These are phyloP conservation scores for Neopelma chrysocephalum DNA, from an alignment of 2,797 vertebrate species.

Conservation along the genomic window DNA sequence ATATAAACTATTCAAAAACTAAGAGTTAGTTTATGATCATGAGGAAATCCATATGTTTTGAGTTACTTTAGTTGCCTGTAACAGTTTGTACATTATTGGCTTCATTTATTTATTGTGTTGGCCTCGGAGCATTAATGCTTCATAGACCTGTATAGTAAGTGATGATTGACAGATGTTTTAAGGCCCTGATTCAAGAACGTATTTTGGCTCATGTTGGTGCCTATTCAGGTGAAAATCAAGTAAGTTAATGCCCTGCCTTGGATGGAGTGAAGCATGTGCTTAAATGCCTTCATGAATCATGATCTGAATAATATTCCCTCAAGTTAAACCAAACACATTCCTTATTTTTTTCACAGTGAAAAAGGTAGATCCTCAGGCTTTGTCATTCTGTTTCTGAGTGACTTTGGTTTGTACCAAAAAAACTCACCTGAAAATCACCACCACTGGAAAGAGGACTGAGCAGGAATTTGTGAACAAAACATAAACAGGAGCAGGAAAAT, in stretches of 20 bases:
- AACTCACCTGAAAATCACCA: not conserved
- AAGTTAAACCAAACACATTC: not conserved
- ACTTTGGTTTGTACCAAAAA: not conserved
- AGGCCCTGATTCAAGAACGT: not conserved
- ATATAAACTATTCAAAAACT: not conserved
- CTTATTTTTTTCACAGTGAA: not conserved
- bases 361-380: not conserved
- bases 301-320: not conserved
- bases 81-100: not conserved
- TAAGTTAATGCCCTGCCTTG: not conserved
- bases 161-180: slow-evolving; percentile 31
- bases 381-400: not conserved
- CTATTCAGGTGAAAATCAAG: slow-evolving; percentile 12
- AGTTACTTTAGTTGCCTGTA: slow-evolving; percentile 16
- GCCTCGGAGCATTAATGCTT: slow-evolving; percentile 6
- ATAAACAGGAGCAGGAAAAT: not conserved
- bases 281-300: not conserved
- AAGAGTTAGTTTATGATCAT: not conserved
- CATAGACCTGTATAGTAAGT: not conserved
- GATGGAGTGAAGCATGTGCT: not conserved
- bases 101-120: slow-evolving; percentile 31
- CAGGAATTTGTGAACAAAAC: not conserved
- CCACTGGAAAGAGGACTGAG: not conserved
- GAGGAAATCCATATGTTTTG: slow-evolving; percentile 1
- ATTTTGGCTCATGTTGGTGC: not conserved